Percentiles rank a stretch among this genome's conserved stretches.
phyloP scores from a whole-genome alignment of 2,888 invertebrate genomes.

The Thelaira solivaga region DNA sequence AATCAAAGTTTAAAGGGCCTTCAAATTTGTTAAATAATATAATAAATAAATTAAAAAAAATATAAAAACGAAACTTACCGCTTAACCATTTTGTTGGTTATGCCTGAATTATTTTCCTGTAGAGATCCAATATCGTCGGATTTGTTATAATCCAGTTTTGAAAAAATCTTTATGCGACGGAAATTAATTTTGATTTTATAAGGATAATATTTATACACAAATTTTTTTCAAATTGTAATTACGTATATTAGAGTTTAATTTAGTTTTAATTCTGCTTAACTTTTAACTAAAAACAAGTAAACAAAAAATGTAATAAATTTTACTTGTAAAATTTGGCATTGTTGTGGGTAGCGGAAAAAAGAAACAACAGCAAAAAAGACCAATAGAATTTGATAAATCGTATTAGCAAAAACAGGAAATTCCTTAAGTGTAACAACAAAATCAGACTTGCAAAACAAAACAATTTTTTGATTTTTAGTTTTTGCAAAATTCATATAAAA shows the following conservation, averaged over 20 bases:
- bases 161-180: slow-evolving; percentile 75
- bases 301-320: no score
- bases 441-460: no score
- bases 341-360: no score
- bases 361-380: no score
- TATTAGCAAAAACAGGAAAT: no score
- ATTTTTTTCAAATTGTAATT: slow-evolving; percentile 5
- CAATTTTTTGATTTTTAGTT: no score
- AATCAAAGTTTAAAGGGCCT: no score
- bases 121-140: slow-evolving; percentile 77
- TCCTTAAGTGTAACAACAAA: no score
- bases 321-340: no score
- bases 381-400: no score
- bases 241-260: not conserved
- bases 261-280: not conserved
- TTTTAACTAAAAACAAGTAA: slow-evolving; percentile 1
- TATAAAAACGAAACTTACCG: slow-evolving; percentile 71
- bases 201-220: slow-evolving; percentile 41
- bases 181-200: slow-evolving; percentile 74
- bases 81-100: slow-evolving; percentile 78
- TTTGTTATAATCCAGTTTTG: slow-evolving; percentile 78
- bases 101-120: slow-evolving; percentile 77
- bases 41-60: not conserved
- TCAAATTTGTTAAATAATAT: no score
- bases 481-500: no score